These are phyloP conservation scores for Spilogale gracilis DNA, from an alignment of 2,113 vertebrate species.

Conservation along the genomic window DNA sequence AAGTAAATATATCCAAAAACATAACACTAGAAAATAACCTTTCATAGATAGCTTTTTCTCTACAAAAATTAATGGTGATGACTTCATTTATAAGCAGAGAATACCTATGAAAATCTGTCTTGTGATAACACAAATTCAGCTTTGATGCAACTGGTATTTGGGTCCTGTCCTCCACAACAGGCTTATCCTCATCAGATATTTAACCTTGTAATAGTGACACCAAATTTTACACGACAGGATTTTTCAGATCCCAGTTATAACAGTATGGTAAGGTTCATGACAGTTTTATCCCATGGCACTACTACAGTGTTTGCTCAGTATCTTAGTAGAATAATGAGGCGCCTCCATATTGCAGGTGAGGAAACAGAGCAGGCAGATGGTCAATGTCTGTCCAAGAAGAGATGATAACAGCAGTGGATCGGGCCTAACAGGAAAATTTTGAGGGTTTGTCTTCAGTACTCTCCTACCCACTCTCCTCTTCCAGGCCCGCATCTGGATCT, in stretches of 20 bases:
- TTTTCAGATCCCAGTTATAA: not conserved
- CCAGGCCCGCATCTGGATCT: not conserved
- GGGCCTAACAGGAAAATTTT: not conserved
- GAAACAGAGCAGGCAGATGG: not conserved
- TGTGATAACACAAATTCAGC: not conserved
- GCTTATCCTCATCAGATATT: not conserved
- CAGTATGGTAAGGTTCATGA: not conserved
- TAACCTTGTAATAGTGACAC: not conserved
- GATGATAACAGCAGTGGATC: not conserved
- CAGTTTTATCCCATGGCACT: not conserved
- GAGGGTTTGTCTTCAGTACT: not conserved
- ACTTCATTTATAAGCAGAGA: not conserved
- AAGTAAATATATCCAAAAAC: slow-evolving; percentile 8
- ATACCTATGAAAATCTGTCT: not conserved
- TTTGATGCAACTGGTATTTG: not conserved
- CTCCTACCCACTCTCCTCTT: not conserved
- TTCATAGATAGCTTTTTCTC: not conserved
- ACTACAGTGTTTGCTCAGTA: not conserved
- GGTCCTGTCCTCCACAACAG: not conserved
- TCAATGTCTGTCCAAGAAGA: not conserved
- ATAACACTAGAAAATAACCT: not conserved
- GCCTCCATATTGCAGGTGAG: not conserved
- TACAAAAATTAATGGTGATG: not conserved
- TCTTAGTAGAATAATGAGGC: not conserved
- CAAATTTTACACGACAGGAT: not conserved